These are phyloP conservation scores for Ochotona curzoniae DNA, from an alignment of 2,113 vertebrate genomes.

Conservation along the genomic window DNA sequence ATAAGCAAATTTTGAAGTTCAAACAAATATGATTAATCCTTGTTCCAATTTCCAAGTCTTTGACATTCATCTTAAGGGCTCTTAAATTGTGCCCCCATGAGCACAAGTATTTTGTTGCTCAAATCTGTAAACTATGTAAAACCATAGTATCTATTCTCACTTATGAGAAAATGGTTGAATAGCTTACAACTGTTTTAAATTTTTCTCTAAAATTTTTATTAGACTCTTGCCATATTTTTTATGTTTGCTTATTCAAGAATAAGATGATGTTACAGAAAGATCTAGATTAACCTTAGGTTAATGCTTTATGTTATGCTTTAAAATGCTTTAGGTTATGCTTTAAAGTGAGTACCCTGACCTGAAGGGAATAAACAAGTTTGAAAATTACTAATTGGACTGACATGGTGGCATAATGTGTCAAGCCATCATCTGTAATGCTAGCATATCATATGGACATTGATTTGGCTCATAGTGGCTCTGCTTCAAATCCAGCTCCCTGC, in stretches of 20 bases:
- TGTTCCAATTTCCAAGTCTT: not conserved
- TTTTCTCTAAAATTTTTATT: not conserved
- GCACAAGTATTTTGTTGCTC: not conserved
- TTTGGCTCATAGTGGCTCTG: too few relatives aligned
- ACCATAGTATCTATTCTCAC: not conserved
- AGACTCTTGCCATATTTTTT: not conserved
- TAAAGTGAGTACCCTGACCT: not conserved
- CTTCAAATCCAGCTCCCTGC: too few relatives aligned
- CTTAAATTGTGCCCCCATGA: not conserved
- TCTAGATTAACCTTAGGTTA: not conserved
- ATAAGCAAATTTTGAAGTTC: not conserved
- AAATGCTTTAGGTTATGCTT: not conserved
- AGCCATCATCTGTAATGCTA: too few relatives aligned
- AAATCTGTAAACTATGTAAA: not conserved
- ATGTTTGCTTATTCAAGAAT: not conserved
- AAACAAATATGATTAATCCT: not conserved
- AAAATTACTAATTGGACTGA: not conserved
- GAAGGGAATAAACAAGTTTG: not conserved
- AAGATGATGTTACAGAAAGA: not conserved
- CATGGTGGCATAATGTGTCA: too few relatives aligned
- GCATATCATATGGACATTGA: too few relatives aligned
- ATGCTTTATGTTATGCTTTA: too few relatives aligned
- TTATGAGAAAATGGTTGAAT: not conserved
- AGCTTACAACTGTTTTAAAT: not conserved
- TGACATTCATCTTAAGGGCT: not conserved